Percentiles rank a stretch among this genome's conserved stretches.
phyloP scores from a whole-genome alignment of 2,797 vertebrate genomes.

The Gymnoscopelus microlampas region DNA sequence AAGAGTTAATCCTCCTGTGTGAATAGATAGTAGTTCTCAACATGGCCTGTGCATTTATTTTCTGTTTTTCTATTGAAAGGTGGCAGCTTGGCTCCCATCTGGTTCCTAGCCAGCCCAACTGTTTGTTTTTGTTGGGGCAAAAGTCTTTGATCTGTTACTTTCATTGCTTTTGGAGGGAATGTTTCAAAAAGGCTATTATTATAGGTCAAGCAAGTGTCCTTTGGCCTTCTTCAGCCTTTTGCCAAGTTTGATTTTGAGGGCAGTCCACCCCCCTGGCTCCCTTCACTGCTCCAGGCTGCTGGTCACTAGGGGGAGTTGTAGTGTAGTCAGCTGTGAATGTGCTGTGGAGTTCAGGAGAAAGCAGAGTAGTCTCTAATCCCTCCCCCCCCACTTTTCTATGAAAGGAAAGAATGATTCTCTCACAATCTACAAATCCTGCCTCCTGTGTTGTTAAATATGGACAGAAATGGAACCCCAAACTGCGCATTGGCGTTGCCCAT shows the following conservation, averaged over 20 bases:
- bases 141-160: slow-evolving; percentile 20
- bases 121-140: slow-evolving; percentile 23
- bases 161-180: not conserved
- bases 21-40: slow-evolving; percentile 18
- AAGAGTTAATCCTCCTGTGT: slow-evolving; percentile 6
- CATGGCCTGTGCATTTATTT: too few relatives aligned
- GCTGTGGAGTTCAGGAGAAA: too few relatives aligned
- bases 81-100: too few relatives aligned
- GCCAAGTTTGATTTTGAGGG: slow-evolving; percentile 30
- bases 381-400: too few relatives aligned
- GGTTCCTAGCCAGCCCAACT: too few relatives aligned
- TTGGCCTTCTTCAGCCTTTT: slow-evolving; percentile 48
- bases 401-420: too few relatives aligned
- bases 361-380: not conserved
- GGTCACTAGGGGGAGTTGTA: not conserved
- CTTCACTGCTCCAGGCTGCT: slow-evolving; percentile 5
- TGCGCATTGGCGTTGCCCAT: too few relatives aligned
- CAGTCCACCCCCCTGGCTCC: slow-evolving; percentile 10
- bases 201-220: slow-evolving; percentile 62
- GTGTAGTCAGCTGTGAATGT: too few relatives aligned
- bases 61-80: too few relatives aligned
- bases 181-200: slow-evolving; percentile 35
- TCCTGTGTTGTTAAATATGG: too few relatives aligned
- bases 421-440: too few relatives aligned
- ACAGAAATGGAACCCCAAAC: too few relatives aligned